Evolutionary conservation across 2,797 vertebrate genomes (phyloP).

Genomic region (Pitangus sulphuratus): DNA sequence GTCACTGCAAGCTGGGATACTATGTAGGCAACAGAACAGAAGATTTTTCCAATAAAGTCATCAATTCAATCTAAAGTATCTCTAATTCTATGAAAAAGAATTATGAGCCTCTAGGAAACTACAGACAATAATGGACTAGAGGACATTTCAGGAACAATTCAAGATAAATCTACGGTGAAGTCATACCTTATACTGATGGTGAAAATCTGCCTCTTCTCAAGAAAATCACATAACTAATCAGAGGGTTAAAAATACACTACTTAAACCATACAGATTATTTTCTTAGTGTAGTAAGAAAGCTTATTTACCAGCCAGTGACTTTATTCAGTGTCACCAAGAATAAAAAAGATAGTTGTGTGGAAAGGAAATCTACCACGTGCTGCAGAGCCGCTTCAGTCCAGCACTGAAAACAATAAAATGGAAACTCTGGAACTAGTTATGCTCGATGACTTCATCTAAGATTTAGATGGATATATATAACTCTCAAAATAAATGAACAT

Average conservation of each 20-base stretch:
- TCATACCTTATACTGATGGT: neutral
- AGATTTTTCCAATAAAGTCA: neutral
- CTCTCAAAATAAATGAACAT: neutral
- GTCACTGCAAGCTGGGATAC: neutral
- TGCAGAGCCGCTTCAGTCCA: neutral
- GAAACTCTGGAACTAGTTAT: slow-evolving; percentile 18
- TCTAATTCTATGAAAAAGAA: neutral
- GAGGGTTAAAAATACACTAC: neutral
- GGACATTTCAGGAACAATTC: neutral
- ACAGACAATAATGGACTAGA: neutral
- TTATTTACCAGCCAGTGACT: neutral
- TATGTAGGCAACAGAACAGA: neutral
- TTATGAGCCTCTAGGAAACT: neutral
- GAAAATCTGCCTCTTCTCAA: neutral
- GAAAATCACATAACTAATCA: neutral
- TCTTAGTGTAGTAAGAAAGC: neutral
- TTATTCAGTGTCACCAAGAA: neutral
- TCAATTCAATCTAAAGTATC: neutral
- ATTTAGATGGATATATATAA: neutral
- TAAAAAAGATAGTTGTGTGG: neutral
- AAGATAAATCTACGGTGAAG: neutral
- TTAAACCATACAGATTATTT: neutral
- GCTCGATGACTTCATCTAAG: neutral
- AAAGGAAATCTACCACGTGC: neutral
- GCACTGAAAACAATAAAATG: neutral